Conservation (phyloP, 2,797 vertebrate species). For the Rhinatrema bivittatum region DNA sequence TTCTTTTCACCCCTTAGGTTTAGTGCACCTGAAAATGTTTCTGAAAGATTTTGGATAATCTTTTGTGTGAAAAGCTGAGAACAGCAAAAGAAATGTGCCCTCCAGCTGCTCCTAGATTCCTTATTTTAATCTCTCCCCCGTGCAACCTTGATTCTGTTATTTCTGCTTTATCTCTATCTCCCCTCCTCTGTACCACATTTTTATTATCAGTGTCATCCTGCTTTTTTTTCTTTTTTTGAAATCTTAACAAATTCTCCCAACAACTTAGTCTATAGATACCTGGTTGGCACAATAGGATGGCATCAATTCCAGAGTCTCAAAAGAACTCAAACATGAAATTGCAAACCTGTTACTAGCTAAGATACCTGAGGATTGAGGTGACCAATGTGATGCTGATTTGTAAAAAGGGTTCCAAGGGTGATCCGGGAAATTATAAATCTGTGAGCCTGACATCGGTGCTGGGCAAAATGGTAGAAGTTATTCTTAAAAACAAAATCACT, state of each 20-base stretch:
- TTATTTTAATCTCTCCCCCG: conserved; percentile 23
- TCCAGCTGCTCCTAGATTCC: conserved; percentile 14
- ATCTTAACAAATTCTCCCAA: not conserved
- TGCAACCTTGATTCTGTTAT: conserved; percentile 12
- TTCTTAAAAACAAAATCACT: too few species aligned
- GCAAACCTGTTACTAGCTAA: too few species aligned
- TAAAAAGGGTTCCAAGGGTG: too few species aligned
- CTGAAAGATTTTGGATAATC: conserved; percentile 16
- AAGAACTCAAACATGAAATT: too few species aligned
- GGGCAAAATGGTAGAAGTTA: too few species aligned
- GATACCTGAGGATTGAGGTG: too few species aligned
- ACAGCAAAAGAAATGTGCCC: conserved; percentile 18
- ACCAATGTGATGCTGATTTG: too few species aligned
- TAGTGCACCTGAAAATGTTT: conserved; percentile 13
- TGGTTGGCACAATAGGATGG: too few species aligned
- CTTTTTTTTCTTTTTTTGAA: not conserved
- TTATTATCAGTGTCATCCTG: conserved; percentile 4
- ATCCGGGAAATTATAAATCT: too few species aligned
- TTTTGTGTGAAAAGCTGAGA: conserved; percentile 11
- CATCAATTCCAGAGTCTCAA: too few species aligned
- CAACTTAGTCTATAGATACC: not conserved
- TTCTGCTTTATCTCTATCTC: not conserved
- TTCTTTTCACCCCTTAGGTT: conserved; percentile 10
- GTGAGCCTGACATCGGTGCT: too few species aligned
- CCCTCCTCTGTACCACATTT: conserved; percentile 4